Conservation (phyloP, 2,888 invertebrate species). For the Tanytarsus gracilentus region DNA sequence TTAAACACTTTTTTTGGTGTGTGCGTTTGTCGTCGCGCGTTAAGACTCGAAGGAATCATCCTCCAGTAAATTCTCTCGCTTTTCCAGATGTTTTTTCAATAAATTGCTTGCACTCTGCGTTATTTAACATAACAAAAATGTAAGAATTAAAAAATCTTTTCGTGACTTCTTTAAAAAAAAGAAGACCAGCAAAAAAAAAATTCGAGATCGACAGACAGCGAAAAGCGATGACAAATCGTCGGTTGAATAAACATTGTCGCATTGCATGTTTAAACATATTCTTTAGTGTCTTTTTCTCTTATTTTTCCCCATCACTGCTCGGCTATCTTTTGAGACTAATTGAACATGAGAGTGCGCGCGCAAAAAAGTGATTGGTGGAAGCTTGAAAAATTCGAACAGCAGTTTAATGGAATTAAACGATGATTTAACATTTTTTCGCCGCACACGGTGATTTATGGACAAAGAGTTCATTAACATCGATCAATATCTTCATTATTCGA, state of each 20-base stretch:
- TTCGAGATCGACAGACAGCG: too few species aligned
- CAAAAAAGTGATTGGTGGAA: too few species aligned
- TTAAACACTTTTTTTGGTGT: not conserved
- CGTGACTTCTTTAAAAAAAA: too few species aligned
- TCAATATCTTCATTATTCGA: too few species aligned
- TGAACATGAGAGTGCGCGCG: not conserved
- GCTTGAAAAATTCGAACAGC: too few species aligned
- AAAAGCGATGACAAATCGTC: constrained; percentile 5
- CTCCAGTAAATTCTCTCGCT: constrained; percentile 21
- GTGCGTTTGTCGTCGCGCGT: too few species aligned
- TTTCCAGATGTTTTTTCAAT: constrained; percentile 16
- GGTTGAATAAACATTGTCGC: constrained; percentile 1
- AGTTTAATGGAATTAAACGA: too few species aligned
- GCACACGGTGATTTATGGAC: too few species aligned
- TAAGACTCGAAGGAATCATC: constrained; percentile 10
- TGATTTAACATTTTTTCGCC: too few species aligned
- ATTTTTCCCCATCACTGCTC: constrained; percentile 1
- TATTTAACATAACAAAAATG: not conserved
- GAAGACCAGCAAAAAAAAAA: too few species aligned
- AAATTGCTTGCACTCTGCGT: not conserved
- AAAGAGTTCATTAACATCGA: too few species aligned
- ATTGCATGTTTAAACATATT: constrained; percentile 6
- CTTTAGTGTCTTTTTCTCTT: not conserved
- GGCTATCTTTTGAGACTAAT: too few species aligned
- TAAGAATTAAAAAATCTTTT: not conserved